These are phyloP conservation scores for Podarcis raffonei DNA, from an alignment of 2,113 vertebrate genomes.

Conservation along the genomic window DNA sequence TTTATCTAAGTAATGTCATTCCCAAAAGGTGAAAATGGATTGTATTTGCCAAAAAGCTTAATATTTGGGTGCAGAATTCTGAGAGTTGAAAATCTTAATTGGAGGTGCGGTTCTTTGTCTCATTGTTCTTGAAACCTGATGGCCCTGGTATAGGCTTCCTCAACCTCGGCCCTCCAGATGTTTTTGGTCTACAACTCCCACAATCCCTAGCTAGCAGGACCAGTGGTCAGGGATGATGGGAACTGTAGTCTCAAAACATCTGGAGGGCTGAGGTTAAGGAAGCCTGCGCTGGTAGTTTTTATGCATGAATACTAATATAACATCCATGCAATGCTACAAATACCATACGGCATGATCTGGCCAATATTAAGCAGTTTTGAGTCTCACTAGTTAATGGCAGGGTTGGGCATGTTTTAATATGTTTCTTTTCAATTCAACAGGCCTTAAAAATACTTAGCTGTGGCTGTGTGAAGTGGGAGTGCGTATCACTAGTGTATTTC, in stretches of 20 bases:
- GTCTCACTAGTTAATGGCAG: background rate
- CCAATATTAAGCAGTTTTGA: background rate
- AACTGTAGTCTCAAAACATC: no score
- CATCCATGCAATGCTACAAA: background rate
- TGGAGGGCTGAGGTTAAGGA: no score
- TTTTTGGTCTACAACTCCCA: no score
- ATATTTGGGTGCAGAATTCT: background rate
- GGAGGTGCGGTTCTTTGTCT: background rate
- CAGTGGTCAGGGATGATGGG: background rate
- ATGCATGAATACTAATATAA: background rate
- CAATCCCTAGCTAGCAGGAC: background rate
- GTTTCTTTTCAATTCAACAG: background rate
- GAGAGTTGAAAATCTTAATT: background rate
- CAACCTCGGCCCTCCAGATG: no score
- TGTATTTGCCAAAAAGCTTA: background rate
- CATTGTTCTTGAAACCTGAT: background rate
- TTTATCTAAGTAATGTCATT: background rate
- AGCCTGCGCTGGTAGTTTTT: no score
- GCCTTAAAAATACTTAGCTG: background rate
- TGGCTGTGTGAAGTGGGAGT: background rate
- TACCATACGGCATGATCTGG: background rate
- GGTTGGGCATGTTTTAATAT: background rate
- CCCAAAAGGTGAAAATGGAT: background rate
- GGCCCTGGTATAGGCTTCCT: background rate
- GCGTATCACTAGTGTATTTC: no score